Percentiles rank a stretch among this genome's conserved stretches.
Conservation (phyloP, 2,888 invertebrate genomes). For the Drosophila cognata region DNA sequence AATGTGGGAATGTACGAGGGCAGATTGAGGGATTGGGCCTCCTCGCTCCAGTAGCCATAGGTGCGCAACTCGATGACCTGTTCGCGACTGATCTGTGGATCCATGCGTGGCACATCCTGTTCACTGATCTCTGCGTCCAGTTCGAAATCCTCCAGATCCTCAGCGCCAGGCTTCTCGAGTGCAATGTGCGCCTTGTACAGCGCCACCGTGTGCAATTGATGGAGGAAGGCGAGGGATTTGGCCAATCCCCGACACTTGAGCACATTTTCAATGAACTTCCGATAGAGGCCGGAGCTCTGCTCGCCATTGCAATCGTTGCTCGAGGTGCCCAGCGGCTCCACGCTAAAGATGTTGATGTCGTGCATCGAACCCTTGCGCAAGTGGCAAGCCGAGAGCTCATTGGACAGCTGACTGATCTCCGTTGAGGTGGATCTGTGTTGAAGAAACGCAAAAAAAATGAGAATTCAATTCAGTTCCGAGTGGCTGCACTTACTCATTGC, state of each 20-base stretch:
- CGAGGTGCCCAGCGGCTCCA: conserved; percentile 86
- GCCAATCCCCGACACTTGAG: conserved; percentile 94
- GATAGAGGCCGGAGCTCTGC: conserved; percentile 86
- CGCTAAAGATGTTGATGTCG: conserved; percentile 86
- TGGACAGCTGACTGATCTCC: conserved; percentile 80
- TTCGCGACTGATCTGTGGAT: conserved; percentile 83
- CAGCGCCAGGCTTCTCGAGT: conserved; percentile 86
- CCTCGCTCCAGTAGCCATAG: conserved; percentile 92
- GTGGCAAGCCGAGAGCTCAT: conserved; percentile 64
- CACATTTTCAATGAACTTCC: conserved; percentile 94
- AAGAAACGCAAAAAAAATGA: not conserved
- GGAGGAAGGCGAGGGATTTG: conserved; percentile 92
- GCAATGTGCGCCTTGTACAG: conserved; percentile 90
- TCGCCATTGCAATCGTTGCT: conserved; percentile 85
- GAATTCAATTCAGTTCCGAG: not conserved
- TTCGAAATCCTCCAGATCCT: conserved; percentile 79
- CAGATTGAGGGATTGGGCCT: conserved; percentile 90
- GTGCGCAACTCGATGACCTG: conserved; percentile 83
- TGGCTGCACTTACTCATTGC: conserved; percentile 81
- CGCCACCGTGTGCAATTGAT: conserved; percentile 89
- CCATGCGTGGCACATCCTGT: conserved; percentile 83
- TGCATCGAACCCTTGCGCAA: conserved; percentile 81
- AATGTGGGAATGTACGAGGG: conserved; percentile 95
- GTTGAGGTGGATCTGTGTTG: conserved; percentile 81
- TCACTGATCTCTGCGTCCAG: conserved; percentile 85